Evolutionary conservation across 2,113 vertebrate genomes (phyloP).

Genomic region (Hyaena hyaena): DNA sequence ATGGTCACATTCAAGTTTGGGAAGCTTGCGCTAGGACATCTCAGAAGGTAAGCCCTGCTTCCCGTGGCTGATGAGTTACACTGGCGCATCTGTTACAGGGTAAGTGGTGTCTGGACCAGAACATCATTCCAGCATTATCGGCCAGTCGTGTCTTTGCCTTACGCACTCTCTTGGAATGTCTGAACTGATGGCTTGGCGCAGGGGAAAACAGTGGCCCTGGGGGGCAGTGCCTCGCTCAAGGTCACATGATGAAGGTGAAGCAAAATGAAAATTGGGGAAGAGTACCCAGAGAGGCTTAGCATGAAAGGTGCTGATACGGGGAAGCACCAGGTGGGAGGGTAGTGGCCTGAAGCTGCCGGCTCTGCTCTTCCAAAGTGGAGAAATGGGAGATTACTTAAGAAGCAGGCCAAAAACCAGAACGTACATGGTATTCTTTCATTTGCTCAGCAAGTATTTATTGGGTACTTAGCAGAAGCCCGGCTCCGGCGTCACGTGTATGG

Average conservation of each 20-base stretch:
- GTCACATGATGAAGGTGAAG: not conserved
- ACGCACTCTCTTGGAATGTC: not conserved
- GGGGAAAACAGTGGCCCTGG: not conserved
- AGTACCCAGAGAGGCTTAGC: too few relatives aligned
- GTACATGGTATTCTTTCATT: not conserved
- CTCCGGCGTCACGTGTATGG: accelerated
- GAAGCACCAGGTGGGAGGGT: accelerated
- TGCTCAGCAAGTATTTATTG: not conserved
- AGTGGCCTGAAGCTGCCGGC: not conserved
- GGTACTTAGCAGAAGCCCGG: not conserved
- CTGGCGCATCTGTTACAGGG: not conserved
- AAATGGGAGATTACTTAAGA: not conserved
- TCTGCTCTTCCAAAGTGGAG: not conserved
- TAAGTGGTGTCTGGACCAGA: not conserved
- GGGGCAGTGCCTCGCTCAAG: not conserved
- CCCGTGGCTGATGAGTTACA: not conserved
- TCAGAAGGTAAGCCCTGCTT: not conserved
- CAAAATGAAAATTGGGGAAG: not conserved
- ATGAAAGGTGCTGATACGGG: accelerated
- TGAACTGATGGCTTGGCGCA: not conserved
- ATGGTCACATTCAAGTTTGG: not conserved
- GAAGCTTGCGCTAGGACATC: not conserved
- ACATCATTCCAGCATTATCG: not conserved
- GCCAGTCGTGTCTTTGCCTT: not conserved
- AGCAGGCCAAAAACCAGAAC: not conserved